Base-by-base conservation (phyloP, 2,888 invertebrate genomes). In the Lepetodrilus schrolli region DNA sequence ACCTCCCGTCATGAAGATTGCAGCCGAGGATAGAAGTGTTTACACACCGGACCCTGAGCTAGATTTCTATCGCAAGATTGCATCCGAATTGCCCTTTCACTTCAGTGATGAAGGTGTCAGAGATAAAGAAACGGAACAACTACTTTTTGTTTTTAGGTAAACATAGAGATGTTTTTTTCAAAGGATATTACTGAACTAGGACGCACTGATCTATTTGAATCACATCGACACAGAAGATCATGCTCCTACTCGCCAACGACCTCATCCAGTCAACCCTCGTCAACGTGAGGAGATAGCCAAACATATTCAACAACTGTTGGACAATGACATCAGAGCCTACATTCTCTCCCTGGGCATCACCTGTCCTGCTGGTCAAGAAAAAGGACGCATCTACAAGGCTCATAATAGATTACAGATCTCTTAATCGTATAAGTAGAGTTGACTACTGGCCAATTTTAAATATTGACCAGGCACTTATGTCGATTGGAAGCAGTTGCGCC, bases 331-430 rank as follows among this genome's bases (percentile, higher is more conserved):
- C 38, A 37, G 74, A 75, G 23, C 70, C 70, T 23, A 75, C 80
- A 10, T 75, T 43, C 34, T 76, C 70, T n/a, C 26, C 68, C 4
- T 82, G 80, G 78, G 51, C 58, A 23, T 72, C 70, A 37, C 78
- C 78, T 3, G 77, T 81, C n/a, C 70, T 80, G 1, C 37, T 81
- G 2, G 79, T 77, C 0, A 72, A 72, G 34, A 78, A 81, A 50
- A 73, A 73, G 48, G 66, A 65, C 21, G 77, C 78, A 4, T 70
- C 74, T 3, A 76, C 72, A 10, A 48, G 82, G 17, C 80, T 82
- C 65, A 77, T 76, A 2, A 51, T 80, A 3, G 78, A 82, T 43
- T 81, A 74, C 43, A 23, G 80, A 0, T 51, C 68, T 17, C 47
- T 81, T 3, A 79, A 79, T 49, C 68, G 69, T n/a, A 68, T 78